These are phyloP conservation scores for Leptinotarsa juncta DNA, from an alignment of 2,888 invertebrate species.

Conservation along the genomic window DNA sequence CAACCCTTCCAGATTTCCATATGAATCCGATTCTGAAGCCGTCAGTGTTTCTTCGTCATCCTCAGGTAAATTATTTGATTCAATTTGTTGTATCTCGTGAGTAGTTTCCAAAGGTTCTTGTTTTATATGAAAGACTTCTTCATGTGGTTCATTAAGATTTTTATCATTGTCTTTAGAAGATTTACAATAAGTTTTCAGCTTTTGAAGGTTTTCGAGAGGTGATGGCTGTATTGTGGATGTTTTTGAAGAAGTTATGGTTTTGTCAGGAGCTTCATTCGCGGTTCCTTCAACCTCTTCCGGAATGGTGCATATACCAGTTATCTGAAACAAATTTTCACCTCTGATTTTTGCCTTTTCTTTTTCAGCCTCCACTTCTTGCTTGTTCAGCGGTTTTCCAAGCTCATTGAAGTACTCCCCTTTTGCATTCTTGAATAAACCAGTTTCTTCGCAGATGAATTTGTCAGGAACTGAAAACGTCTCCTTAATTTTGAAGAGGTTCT, in stretches of 20 bases:
- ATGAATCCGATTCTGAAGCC: constrained; percentile 17
- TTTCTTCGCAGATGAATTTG: constrained; percentile 27
- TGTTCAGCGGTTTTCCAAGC: constrained; percentile 21
- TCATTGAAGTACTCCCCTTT: constrained; percentile 27
- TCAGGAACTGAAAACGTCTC: background rate
- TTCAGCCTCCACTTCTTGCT: constrained; percentile 29
- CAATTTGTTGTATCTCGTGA: background rate
- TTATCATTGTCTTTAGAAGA: background rate
- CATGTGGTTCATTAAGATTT: background rate
- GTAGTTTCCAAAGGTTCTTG: constrained; percentile 32
- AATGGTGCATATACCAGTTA: constrained; percentile 29
- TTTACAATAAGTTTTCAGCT: background rate
- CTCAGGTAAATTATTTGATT: background rate
- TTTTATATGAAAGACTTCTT: constrained; percentile 26
- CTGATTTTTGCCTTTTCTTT: constrained; percentile 22
- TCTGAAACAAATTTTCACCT: constrained; percentile 26
- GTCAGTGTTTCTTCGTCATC: constrained; percentile 24
- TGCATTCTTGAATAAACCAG: constrained; percentile 22
- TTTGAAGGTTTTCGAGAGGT: background rate
- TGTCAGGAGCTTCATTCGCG: background rate
- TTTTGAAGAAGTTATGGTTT: background rate
- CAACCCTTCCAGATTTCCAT: constrained; percentile 22
- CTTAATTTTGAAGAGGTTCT: constrained; percentile 14
- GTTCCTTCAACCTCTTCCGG: constrained; percentile 8
- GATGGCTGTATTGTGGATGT: background rate